A percentile compares a stretch with the other conserved stretches of the same genome.
phyloP scores from a whole-genome alignment of 2,797 vertebrate species.

The Enteromius trimaculatus region DNA sequence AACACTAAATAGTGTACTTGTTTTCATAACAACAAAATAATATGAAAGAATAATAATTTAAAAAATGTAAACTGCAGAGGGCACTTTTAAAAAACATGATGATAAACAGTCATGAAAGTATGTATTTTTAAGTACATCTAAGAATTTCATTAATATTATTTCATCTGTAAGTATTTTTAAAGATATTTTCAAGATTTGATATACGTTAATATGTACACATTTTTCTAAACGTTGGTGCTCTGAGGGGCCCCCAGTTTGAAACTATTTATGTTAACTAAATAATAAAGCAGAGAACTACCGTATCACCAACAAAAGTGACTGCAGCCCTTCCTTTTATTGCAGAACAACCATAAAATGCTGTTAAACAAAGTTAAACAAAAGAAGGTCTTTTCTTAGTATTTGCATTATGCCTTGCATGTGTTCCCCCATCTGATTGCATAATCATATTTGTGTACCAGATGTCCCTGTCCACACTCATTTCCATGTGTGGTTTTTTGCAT shows the following conservation, averaged over 20 bases:
- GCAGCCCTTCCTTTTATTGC: not conserved
- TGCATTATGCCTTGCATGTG: conserved; percentile 55
- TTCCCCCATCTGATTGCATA: conserved; percentile 67
- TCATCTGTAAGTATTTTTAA: not conserved
- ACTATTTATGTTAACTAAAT: not conserved
- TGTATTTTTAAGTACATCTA: not conserved
- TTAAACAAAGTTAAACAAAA: conserved; percentile 31
- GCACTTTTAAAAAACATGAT: not conserved
- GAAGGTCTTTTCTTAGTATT: conserved; percentile 43
- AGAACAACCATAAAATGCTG: conserved; percentile 3
- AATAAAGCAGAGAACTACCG: not conserved
- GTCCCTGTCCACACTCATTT: conserved; percentile 62
- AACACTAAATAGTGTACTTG: not conserved
- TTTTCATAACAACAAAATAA: not conserved
- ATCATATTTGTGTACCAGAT: conserved; percentile 71
- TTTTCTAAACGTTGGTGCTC: not conserved
- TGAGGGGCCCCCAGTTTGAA: not conserved
- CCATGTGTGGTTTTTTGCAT: conserved; percentile 73
- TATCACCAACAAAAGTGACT: not conserved
- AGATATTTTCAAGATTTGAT: not conserved
- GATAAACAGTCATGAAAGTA: not conserved
- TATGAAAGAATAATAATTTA: not conserved
- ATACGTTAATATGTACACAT: not conserved
- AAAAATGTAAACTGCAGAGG: not conserved
- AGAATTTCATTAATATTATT: not conserved